Percentiles rank a stretch among this genome's conserved stretches.
phyloP scores from a whole-genome alignment of 1,140 invertebrate genomes.

The Leucophenga varia region DNA sequence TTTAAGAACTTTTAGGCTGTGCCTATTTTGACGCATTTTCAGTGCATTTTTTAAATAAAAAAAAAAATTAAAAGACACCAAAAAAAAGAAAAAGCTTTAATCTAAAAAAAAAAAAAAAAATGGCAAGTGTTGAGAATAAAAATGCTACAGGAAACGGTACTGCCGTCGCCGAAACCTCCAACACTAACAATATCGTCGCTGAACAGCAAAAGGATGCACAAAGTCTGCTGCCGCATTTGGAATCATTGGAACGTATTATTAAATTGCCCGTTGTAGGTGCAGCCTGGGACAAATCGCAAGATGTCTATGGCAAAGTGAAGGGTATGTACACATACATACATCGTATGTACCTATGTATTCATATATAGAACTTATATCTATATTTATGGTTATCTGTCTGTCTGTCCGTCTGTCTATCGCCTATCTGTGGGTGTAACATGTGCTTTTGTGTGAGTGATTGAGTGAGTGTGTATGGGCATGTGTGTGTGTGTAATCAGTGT shows the following conservation, averaged over 20 bases:
- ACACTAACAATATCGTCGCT: neutral
- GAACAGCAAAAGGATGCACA: slow-evolving; percentile 47
- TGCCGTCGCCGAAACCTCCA: slow-evolving; percentile 14
- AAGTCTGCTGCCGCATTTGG: slow-evolving; percentile 58
- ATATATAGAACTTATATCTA: too few species aligned
- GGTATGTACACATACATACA: slow-evolving; percentile 32
- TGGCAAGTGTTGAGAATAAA: slow-evolving; percentile 48
- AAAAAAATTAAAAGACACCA: slow-evolving; percentile 19
- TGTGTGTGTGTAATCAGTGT: neutral
- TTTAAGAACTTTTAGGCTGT: too few species aligned
- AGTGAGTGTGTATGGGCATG: slow-evolving; percentile 1
- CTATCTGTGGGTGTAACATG: too few species aligned
- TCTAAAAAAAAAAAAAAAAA: slow-evolving; percentile 14
- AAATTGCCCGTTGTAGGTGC: slow-evolving; percentile 62
- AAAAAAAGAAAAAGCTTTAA: slow-evolving; percentile 15
- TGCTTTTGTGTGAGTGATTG: too few species aligned
- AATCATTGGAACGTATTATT: slow-evolving; percentile 61
- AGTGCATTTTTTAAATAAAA: slow-evolving; percentile 5
- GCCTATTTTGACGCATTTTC: too few species aligned
- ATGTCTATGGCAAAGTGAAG: slow-evolving; percentile 63
- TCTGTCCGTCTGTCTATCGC: too few species aligned
- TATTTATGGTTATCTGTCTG: too few species aligned
- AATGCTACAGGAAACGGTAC: slow-evolving; percentile 31
- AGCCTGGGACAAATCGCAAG: slow-evolving; percentile 60
- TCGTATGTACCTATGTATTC: too few species aligned